Evolutionary conservation across 2,888 invertebrate genomes (phyloP).

Genomic region (Catotricha subobsoleta): DNA sequence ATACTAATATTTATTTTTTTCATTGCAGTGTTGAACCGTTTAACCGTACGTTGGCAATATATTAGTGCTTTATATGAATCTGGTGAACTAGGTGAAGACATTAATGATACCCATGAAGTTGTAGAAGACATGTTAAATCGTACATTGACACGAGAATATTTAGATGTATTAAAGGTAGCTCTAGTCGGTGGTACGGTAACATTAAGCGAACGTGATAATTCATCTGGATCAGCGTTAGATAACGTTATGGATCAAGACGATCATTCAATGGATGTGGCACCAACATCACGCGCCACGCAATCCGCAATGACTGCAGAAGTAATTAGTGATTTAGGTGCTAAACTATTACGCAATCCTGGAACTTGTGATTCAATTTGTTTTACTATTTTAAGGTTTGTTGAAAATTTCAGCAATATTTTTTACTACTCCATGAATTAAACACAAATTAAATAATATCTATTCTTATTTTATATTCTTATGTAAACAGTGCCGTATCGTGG

Average conservation of each 20-base stretch:
- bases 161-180: constrained; percentile 62
- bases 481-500: constrained; percentile 55
- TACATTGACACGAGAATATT: constrained; percentile 69
- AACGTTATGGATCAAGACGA: constrained; percentile 45
- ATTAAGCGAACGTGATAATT: constrained; percentile 32
- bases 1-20: constrained; percentile 5
- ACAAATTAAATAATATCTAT: not conserved
- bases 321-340: constrained; percentile 63
- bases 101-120: constrained; percentile 62
- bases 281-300: constrained; percentile 31
- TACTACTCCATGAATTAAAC: not conserved
- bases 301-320: constrained; percentile 44
- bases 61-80: constrained; percentile 57
- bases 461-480: not conserved
- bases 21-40: constrained; percentile 48
- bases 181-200: constrained; percentile 45
- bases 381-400: constrained; percentile 36
- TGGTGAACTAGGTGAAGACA: constrained; percentile 58
- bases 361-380: constrained; percentile 46
- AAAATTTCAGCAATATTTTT: too few relatives aligned
- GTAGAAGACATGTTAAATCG: constrained; percentile 72
- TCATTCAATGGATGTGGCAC: constrained; percentile 51
- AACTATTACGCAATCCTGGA: constrained; percentile 45
- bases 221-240: constrained; percentile 11
- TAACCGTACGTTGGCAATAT: constrained; percentile 63